Base-by-base conservation (phyloP, 2,113 vertebrate genomes). In the Theristicus caerulescens region DNA sequence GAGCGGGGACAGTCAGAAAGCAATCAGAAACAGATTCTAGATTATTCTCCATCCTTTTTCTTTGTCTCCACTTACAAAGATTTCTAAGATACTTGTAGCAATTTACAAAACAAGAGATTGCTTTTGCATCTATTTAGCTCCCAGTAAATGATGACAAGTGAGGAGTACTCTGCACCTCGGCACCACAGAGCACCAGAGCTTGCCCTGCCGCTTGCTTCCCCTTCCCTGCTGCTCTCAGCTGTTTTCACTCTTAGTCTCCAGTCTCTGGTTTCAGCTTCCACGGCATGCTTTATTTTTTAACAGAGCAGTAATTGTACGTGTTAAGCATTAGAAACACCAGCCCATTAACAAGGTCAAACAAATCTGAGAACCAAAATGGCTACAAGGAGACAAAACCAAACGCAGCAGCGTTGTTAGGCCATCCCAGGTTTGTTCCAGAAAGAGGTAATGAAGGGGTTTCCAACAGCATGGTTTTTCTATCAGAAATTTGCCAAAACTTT, bases 211-310 rank as follows among this genome's bases (percentile, higher is more conserved):
- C 32, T 73, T 24, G 26, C 55, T 93, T 91, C 71, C 67, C 27
- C 38, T 90, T 86, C 83, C 92, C 92, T 78, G 76, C 87, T 92
- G 77, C 83, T 91, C 80, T 97, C 94, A 95, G 96, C 92, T 83
- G 94, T 86, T 97, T 79, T 31, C 83, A 78, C 51, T 95, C 85
- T 65, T 79, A n/a, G 22, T 42, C 69, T 86, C 65, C 78, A 70
- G 62, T 40, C 87, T 95, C 86, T 79, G 61, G 47, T 95, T 97
- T 93, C 94, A 90, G 16, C 80, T 82, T 92, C 86, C 80, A 92
- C 26, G 26, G 57, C 51, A 67, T 2, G 6, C 34, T 87, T 71
- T 19, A 52, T 70, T 88, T 93, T 91, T 93, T 52, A 93, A 73
- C 58, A 91, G 54, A 86, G 90, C 26, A 57, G 49, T 51, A 66